Evolutionary conservation across 2,797 vertebrate genomes (phyloP).

Genomic region (Urosaurus nigricauda): DNA sequence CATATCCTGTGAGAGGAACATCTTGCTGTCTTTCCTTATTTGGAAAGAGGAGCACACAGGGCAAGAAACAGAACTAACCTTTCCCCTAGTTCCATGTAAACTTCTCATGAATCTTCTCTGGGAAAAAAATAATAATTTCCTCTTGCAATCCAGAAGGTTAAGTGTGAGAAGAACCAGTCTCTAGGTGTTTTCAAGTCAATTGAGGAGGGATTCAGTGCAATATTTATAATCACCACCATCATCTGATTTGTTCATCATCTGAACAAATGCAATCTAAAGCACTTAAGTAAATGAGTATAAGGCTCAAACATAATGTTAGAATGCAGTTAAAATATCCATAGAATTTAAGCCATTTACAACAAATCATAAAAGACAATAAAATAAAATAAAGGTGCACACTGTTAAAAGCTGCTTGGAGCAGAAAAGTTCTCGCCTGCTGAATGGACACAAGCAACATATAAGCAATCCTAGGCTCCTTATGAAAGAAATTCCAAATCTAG

Average conservation of each 20-base stretch:
- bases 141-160: not conserved
- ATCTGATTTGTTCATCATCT: too few relatives aligned
- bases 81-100: slow-evolving; percentile 39
- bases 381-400: too few relatives aligned
- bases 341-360: too few relatives aligned
- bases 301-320: too few relatives aligned
- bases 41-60: not conserved
- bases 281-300: too few relatives aligned
- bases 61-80: slow-evolving; percentile 41
- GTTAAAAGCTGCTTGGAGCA: not conserved
- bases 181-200: slow-evolving; percentile 23
- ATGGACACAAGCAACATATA: not conserved
- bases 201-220: not conserved
- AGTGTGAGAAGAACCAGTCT: slow-evolving; percentile 21
- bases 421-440: not conserved
- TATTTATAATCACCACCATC: too few relatives aligned
- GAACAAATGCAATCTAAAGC: too few relatives aligned
- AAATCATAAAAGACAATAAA: too few relatives aligned
- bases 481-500: too few relatives aligned
- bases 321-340: too few relatives aligned
- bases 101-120: not conserved
- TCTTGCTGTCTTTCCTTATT: not conserved
- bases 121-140: slow-evolving; percentile 10
- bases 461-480: too few relatives aligned
- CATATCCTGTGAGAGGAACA: slow-evolving; percentile 30